Evolutionary conservation across 2,888 invertebrate species (phyloP).

Genomic region (Drosophila peninsularis): DNA sequence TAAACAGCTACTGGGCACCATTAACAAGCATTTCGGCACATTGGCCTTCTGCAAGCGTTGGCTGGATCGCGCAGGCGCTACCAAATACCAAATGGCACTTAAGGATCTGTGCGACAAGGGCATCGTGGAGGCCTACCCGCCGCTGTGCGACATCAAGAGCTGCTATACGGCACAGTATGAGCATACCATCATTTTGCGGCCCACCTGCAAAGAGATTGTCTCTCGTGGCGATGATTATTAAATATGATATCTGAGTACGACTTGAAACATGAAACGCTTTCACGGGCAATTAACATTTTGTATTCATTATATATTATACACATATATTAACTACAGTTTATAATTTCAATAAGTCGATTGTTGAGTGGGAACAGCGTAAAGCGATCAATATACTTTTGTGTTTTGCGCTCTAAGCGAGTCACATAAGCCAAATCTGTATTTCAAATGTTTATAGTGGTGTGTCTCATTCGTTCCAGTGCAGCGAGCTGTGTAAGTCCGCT

Average conservation of each 20-base stretch:
- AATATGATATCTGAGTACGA: neutral
- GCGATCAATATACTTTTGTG: constrained; percentile 34
- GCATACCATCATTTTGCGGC: constrained; percentile 98
- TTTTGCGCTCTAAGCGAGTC: constrained; percentile 35
- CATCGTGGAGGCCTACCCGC: constrained; percentile 99
- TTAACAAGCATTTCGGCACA: constrained; percentile 98
- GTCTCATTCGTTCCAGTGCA: constrained; percentile 56
- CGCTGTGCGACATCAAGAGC: constrained; percentile 98
- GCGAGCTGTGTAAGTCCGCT: neutral
- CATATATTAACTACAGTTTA: constrained; percentile 39
- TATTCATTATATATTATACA: constrained; percentile 35
- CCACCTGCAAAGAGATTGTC: constrained; percentile 99
- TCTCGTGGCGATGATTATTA: constrained; percentile 97
- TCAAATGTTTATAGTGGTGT: neutral
- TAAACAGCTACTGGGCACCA: constrained; percentile 94
- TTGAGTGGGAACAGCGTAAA: constrained; percentile 3
- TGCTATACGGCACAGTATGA: constrained; percentile 99
- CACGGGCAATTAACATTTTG: constrained; percentile 23
- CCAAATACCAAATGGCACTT: constrained; percentile 98
- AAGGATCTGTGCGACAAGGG: constrained; percentile 99
- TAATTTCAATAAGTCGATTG: constrained; percentile 59
- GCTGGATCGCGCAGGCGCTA: constrained; percentile 98
- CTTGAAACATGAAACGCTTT: constrained; percentile 1
- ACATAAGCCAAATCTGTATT: constrained; percentile 15
- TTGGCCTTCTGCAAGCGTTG: constrained; percentile 99